Evolutionary conservation across 2,888 invertebrate genomes (phyloP).

Genomic region (Drosophila flavopinicola): DNA sequence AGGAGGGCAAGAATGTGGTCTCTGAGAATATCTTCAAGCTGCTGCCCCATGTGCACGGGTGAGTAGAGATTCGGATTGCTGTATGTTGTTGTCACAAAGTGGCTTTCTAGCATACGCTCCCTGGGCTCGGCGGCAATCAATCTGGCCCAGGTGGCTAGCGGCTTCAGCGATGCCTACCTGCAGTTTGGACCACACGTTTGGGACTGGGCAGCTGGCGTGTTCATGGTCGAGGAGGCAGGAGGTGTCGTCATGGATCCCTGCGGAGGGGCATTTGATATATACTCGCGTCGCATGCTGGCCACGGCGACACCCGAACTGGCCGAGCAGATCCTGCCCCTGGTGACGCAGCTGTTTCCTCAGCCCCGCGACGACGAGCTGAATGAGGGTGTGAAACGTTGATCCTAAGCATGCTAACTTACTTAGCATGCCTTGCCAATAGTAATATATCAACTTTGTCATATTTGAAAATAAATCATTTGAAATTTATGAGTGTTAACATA

Average conservation of each 20-base stretch:
- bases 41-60: slow-evolving; percentile 31
- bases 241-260: slow-evolving; percentile 94
- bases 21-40: slow-evolving; percentile 7
- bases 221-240: slow-evolving; percentile 96
- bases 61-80: no score
- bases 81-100: background rate
- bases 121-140: slow-evolving; percentile 96
- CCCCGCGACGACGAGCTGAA: slow-evolving; percentile 18
- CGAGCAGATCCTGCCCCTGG: slow-evolving; percentile 83
- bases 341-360: slow-evolving; percentile 20
- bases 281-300: slow-evolving; percentile 92
- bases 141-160: slow-evolving; percentile 96
- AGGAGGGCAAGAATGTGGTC: background rate
- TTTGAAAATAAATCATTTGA: background rate
- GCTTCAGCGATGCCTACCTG: slow-evolving; percentile 94
- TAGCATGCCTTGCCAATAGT: background rate
- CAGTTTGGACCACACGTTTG: slow-evolving; percentile 95
- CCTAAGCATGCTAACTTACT: slow-evolving; percentile 12
- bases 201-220: slow-evolving; percentile 94
- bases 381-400: background rate
- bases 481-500: slow-evolving; percentile 8
- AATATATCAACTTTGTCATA: background rate
- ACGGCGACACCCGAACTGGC: slow-evolving; percentile 88
- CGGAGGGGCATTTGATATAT: slow-evolving; percentile 91
- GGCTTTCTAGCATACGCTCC: slow-evolving; percentile 88